Base-by-base conservation (phyloP, 2,113 vertebrate genomes). In the Hemibates koningsi region DNA sequence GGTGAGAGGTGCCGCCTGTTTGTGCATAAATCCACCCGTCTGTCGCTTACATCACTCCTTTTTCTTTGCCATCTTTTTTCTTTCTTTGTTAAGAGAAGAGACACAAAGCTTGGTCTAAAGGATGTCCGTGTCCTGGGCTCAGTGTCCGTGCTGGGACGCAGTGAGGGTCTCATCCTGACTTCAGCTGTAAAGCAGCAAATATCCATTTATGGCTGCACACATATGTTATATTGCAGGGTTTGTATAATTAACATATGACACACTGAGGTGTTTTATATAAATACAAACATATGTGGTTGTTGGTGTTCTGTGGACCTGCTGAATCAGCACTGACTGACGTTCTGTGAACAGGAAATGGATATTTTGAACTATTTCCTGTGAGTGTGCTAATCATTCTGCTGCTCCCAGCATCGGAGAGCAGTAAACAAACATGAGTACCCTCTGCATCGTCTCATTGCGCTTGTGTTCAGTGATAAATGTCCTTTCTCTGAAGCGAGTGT, bases 1-100 rank as follows among this genome's bases (percentile, higher is more conserved):
- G 96, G 96, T 97, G 95, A 96, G 96, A 95, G 96, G 95, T 91
- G 87, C 93, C 91, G 93, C 91, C 95, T 93, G 80, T 82, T 92
- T 78, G 87, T 89, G 80, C 82, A 21, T 86, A 61, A 81, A 21
- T 88, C 81, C 78, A 88, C 61, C 66, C 50, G 36, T 87, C 83
- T 89, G 61, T 91, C 6, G 19, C 38, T 50, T 89, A 87, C 59
- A 84, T 48, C 82, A 53, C 43, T 84, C 71, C 73, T 38, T 88
- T 88, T 90, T 57, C 90, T 57, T 76, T 66, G 21, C 36, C 78
- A 82, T 83, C 43, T 29, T 36, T 81, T 84, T 61, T 16, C 9
- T 38, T 66, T 38, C 16, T 66, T 66, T 63, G 17, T 7, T 71
- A 78, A 59, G 57, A 45, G 86, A 85, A 83, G 76, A 59, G 88